Conservation (phyloP, 2,888 invertebrate genomes). For the Taphrorychus bicolor region DNA sequence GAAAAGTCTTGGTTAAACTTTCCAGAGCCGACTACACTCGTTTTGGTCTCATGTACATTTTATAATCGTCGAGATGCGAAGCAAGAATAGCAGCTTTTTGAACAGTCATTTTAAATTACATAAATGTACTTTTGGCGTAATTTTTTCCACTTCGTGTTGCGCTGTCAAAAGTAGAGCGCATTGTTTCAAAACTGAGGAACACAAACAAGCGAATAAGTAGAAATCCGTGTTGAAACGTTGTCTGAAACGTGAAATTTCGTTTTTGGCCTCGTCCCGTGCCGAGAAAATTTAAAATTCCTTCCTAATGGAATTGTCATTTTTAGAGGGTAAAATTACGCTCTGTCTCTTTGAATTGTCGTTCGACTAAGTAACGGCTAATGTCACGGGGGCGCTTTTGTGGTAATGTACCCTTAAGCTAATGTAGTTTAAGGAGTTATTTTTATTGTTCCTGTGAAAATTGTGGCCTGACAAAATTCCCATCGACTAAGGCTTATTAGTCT, state of each 20-base stretch:
- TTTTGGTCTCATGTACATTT: neutral
- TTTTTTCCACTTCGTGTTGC: neutral
- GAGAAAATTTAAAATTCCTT: constrained; percentile 29
- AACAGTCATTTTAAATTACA: neutral
- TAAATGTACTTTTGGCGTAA: neutral
- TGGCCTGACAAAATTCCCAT: too few relatives aligned
- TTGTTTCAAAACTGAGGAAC: constrained; percentile 6
- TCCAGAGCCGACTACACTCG: too few relatives aligned
- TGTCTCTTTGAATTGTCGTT: constrained; percentile 27
- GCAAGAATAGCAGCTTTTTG: neutral
- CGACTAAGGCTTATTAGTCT: too few relatives aligned
- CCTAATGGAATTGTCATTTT: constrained; percentile 37
- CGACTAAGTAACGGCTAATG: constrained; percentile 35
- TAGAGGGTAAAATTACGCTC: constrained; percentile 29
- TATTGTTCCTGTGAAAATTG: constrained; percentile 13
- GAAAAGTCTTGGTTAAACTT: neutral
- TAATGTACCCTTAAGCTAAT: constrained; percentile 1
- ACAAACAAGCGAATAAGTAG: constrained; percentile 20
- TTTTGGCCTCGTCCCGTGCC: constrained; percentile 13
- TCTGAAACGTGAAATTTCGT: constrained; percentile 20
- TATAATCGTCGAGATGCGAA: neutral
- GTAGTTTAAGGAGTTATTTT: constrained; percentile 22
- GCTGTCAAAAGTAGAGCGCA: constrained; percentile 6
- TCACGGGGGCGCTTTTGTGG: constrained; percentile 22
- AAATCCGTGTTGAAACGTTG: constrained; percentile 29